A percentile compares a stretch with the other conserved stretches of the same genome.
These are phyloP conservation scores for Trachelus troglodyta DNA, from an alignment of 2,888 invertebrate species.

Conservation along the genomic window DNA sequence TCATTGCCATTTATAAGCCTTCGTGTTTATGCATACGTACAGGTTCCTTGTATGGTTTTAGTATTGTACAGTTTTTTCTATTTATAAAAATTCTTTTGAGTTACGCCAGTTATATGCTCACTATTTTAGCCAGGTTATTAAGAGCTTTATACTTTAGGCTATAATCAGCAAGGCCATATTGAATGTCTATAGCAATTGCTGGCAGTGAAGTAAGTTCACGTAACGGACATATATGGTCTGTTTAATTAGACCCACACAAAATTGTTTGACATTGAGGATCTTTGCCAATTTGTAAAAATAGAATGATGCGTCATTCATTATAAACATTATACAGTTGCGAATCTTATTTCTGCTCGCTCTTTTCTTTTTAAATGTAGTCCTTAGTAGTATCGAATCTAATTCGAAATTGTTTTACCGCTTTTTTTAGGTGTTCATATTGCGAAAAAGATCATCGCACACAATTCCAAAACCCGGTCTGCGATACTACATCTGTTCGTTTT, in stretches of 20 bases:
- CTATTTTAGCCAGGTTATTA: background rate
- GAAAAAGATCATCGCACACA: slow-evolving; percentile 92
- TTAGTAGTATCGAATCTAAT: background rate
- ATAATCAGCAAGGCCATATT: background rate
- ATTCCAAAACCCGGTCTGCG: slow-evolving; percentile 87
- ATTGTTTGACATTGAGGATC: slow-evolving; percentile 36
- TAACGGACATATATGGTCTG: background rate
- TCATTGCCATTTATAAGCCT: background rate
- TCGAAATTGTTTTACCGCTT: background rate
- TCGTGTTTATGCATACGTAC: background rate
- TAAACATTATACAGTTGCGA: background rate
- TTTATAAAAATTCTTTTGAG: background rate
- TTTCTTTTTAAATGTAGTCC: background rate
- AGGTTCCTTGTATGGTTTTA: background rate
- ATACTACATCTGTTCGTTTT: slow-evolving; percentile 97
- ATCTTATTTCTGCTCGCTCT: background rate
- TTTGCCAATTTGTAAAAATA: slow-evolving; percentile 40
- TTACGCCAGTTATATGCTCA: background rate
- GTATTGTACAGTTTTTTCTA: background rate
- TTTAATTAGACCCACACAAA: slow-evolving; percentile 28
- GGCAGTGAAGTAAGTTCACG: background rate
- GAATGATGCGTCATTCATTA: slow-evolving; percentile 12
- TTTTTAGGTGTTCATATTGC: slow-evolving; percentile 86
- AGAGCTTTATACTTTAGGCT: background rate
- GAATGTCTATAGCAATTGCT: background rate